Base-by-base conservation (phyloP, 2,797 vertebrate genomes). In the Propithecus deckenii region DNA sequence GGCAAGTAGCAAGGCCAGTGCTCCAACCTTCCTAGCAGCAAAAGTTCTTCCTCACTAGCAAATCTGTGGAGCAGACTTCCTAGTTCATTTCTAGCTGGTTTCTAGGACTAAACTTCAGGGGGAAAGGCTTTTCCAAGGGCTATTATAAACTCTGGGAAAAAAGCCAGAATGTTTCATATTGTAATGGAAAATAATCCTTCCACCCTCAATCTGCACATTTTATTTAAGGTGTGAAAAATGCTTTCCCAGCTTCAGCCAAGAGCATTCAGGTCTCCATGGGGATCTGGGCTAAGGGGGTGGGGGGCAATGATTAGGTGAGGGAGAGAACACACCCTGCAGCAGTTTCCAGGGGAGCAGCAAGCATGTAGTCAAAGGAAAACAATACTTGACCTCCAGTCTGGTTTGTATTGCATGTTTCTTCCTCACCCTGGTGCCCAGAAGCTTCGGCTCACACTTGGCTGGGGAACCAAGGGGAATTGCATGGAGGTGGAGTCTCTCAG, bases 161-260 rank as follows among this genome's bases (percentile, higher is more conserved):
- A 38, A 86, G 95, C 97, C 97, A 98, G 85, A 96, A 95, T 86
- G 91, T 89, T 97, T 98, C 96, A 95, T 92, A 96, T 95, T 97
- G 94, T 97, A 96, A 96, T 98, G 97, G 97, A 98, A 97, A 97
- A 92, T 96, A 96, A 97, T 95, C 97, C 95, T 96, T 97, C 96
- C 48, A 95, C 96, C 89, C 81, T 96, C 95, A 91, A 93, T 96
- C 95, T 97, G 94, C 95, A 97, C 96, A 96, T 97, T 98, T 97
- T 95, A 91, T 89, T 97, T 75, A 96, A 97, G 97, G 96, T 98
- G 96, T 97, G 96, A 98, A 98, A 97, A 97, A 97, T 95, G 85
- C 80, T 98, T 97, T 96, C 81, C 93, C 92, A 96, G 95, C 85
- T 86, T 92, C 85, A 93, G 96, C 94, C 91, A 97, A 95, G 92